Evolutionary conservation across 2,888 invertebrate species (phyloP), one percentile per base, ranked within the genome.

Genomic region (Syrista parreyssii): DNA sequence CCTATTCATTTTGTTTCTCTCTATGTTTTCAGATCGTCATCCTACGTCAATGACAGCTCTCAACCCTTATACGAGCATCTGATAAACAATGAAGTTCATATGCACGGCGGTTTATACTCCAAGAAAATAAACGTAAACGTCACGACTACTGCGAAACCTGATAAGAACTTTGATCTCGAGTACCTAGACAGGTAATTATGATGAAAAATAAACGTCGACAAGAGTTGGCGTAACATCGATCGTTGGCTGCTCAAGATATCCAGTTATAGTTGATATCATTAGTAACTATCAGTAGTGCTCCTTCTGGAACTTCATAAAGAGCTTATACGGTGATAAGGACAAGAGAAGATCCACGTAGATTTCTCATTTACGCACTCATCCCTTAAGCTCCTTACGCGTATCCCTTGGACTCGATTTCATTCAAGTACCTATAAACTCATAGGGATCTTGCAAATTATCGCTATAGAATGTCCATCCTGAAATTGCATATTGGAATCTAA

Each of bases 41-140:
- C 30, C 23, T 11, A 12, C 55, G 72, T 81, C 77, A 87, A 89
- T 79, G 85, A 86, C 81, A 86, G 85, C 23, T 82, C 87, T 69
- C 85, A 86, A 76, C 87, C 89, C 76, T 86, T 88, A 78, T 91
- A 88, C 83, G 91, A 91, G 83, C 91, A 89, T 78, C 84, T 91
- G 77, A 84, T 89, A 78, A 90, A 89, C 82, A 87, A 89, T 73
- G 87, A 88, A 82, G 85, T 89, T 75, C 85, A 82, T 74, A 76
- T 86, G 75, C 85, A 88, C 80, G 88, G 87, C 35, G 89, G 88
- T 75, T 85, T 90, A 77, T 91, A 90, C 82, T 90, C 88, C 31
- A 88, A 87, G 75, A 89, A 90, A 82, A 84, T 84, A 72, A 84
- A 85, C 73, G 78, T 78, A 69, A 84, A 80, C 34, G 75, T 77